A percentile compares a stretch with the other conserved stretches of the same genome.
phyloP scores from a whole-genome alignment of 2,888 invertebrate species.

The Spatulosminthurus flaviceps region DNA sequence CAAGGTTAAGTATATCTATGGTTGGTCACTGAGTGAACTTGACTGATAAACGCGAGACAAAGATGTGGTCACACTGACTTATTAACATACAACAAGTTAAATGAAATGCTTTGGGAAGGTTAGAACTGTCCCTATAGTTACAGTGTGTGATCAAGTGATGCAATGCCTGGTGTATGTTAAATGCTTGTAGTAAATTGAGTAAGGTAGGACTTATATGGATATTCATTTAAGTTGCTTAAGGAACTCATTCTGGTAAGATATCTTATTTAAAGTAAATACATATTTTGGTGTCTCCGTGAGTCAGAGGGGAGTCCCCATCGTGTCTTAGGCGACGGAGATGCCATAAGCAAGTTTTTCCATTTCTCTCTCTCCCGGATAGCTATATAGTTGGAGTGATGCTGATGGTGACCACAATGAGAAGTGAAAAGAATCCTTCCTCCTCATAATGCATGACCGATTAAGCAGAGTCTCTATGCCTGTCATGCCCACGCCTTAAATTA shows the following conservation, averaged over 20 bases:
- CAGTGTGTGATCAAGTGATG: conserved; percentile 5
- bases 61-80: conserved; percentile 37
- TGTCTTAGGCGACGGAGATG: conserved; percentile 54
- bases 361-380: background rate
- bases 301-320: conserved; percentile 52
- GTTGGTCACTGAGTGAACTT: conserved; percentile 24
- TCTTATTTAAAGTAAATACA: conserved; percentile 50
- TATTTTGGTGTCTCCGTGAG: conserved; percentile 49
- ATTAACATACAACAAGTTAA: conserved; percentile 34
- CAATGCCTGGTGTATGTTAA: conserved; percentile 15
- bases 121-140: background rate
- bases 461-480: conserved; percentile 61
- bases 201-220: conserved; percentile 42
- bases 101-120: conserved; percentile 1
- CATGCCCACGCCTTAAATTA: conserved; percentile 64
- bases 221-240: conserved; percentile 37
- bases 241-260: conserved; percentile 43
- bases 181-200: conserved; percentile 45
- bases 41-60: conserved; percentile 40
- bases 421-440: conserved; percentile 50
- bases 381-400: conserved; percentile 29
- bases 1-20: conserved; percentile 15
- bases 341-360: conserved; percentile 48
- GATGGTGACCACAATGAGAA: conserved; percentile 49
- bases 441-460: conserved; percentile 63